Evolutionary conservation across 2,888 invertebrate genomes (phyloP).

Genomic region (Steinernema hermaphroditum): DNA sequence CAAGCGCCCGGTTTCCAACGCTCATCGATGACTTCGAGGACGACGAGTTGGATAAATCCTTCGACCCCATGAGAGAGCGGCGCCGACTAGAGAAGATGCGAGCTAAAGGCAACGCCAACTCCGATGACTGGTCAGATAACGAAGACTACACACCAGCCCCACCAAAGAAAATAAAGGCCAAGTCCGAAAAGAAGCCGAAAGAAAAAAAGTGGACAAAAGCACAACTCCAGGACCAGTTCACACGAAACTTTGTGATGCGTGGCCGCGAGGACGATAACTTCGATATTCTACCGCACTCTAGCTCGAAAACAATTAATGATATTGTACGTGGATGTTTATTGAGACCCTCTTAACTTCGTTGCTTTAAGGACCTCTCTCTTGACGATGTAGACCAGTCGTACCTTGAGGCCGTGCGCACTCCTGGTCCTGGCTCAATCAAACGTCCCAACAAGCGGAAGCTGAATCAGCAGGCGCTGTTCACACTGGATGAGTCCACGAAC

Average conservation of each 20-base stretch:
- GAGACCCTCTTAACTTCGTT: neutral
- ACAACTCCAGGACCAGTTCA: neutral
- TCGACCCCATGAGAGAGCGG: conserved; percentile 2
- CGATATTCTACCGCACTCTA: neutral
- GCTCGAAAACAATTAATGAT: neutral
- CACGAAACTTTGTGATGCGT: neutral
- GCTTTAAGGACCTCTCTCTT: neutral
- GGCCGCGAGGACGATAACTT: conserved; percentile 1
- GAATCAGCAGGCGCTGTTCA: conserved; percentile 1
- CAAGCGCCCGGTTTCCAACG: too few relatives aligned
- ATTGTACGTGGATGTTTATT: neutral
- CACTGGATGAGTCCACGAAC: neutral
- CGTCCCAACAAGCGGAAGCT: conserved; percentile 24
- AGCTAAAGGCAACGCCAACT: neutral
- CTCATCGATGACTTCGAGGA: conserved; percentile 14
- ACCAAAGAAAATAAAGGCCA: neutral
- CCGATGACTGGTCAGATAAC: neutral
- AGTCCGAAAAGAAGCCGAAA: conserved; percentile 5
- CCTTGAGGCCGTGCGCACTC: neutral
- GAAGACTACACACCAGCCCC: neutral
- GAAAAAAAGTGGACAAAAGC: conserved; percentile 1
- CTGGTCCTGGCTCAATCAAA: neutral
- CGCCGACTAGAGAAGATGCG: neutral
- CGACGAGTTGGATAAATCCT: conserved; percentile 5
- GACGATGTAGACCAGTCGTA: neutral